Evolutionary conservation across 2,113 vertebrate species (phyloP), one percentile per base, ranked within the genome.

Genomic region (Hemiprocne comata): DNA sequence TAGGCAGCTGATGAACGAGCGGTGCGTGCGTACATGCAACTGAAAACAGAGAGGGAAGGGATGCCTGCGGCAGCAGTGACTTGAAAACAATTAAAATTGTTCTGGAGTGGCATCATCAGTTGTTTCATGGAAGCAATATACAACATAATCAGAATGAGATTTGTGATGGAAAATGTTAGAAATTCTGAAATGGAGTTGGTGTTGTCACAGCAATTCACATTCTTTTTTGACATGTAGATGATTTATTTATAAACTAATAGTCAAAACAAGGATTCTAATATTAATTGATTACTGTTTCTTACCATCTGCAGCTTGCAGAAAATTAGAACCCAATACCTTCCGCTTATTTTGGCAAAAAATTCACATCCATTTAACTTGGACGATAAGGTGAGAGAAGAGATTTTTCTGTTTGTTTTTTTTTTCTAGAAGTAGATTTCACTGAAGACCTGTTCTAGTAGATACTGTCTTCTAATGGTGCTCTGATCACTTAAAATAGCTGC

Each of bases 21-120:
- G 61, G 70, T 46, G 71, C 0, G 0, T 54, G 48, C 1, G 4
- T 58, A 6, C 40, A 19, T 36, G 36, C 13, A 29, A 11, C n/a
- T 17, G 53, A 34, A 57, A 64, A 3, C 66, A 34, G 51, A 54
- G 83, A 14, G 87, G 76, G 54, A n/a, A 51, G 74, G 87, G 62
- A 51, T 60, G 74, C 70, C 65, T 24, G 38, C 0, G 1, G 85
- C 81, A 69, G 44, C 33, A 48, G 17, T 12, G 57, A 19, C 50
- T 85, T 85, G 70, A 28, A 60, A 95, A 75, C 61, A 65, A 48
- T 64, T 78, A 10, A 36, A 53, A 31, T 53, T 46, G 50, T 50
- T 94, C 50, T 31, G 34, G 62, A 62, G 36, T 70, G 75, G 50
- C 64, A 54, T 76, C 54, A 36, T 48, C 51, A 62, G 7, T 66